Percentiles rank a stretch among this genome's conserved stretches.
Conservation (phyloP, 1,140 invertebrate species). For the Eciton burchellii region DNA sequence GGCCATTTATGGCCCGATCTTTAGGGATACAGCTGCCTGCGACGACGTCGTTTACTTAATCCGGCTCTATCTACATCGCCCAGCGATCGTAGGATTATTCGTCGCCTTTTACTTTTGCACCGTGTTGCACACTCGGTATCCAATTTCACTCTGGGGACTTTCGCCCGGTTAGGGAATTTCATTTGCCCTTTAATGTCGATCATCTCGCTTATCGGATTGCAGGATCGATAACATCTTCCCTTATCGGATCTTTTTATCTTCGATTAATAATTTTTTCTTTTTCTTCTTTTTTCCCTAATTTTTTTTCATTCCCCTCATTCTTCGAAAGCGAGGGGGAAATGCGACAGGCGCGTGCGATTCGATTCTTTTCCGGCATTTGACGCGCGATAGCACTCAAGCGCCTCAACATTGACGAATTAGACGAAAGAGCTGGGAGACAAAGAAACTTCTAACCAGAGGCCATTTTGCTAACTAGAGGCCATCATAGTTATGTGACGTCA, state of each 20-base stretch:
- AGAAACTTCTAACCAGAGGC: constrained; percentile 76
- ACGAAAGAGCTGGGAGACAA: constrained; percentile 70
- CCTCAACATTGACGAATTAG: neutral
- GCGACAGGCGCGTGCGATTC: too few species aligned
- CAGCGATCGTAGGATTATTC: constrained; percentile 12
- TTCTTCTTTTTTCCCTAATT: neutral
- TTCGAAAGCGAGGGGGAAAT: neutral
- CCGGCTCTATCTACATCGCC: constrained; percentile 61
- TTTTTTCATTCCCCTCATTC: too few species aligned
- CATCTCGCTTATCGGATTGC: too few species aligned
- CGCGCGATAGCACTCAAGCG: neutral
- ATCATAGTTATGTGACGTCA: constrained; percentile 84
- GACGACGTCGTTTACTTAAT: constrained; percentile 76
- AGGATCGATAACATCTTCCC: too few species aligned
- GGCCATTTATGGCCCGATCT: constrained; percentile 80
- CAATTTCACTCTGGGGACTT: too few species aligned
- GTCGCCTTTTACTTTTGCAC: neutral
- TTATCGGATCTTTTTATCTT: too few species aligned
- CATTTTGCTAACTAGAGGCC: constrained; percentile 85
- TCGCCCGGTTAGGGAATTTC: too few species aligned
- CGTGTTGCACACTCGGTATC: too few species aligned
- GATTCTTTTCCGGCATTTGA: neutral
- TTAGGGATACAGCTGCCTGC: constrained; percentile 76
- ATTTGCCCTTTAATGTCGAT: too few species aligned
- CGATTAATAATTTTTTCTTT: too few species aligned